Percentiles rank a stretch among this genome's conserved stretches.
Conservation (phyloP, 1,140 invertebrate genomes). For the Lasioglossum baleicum region DNA sequence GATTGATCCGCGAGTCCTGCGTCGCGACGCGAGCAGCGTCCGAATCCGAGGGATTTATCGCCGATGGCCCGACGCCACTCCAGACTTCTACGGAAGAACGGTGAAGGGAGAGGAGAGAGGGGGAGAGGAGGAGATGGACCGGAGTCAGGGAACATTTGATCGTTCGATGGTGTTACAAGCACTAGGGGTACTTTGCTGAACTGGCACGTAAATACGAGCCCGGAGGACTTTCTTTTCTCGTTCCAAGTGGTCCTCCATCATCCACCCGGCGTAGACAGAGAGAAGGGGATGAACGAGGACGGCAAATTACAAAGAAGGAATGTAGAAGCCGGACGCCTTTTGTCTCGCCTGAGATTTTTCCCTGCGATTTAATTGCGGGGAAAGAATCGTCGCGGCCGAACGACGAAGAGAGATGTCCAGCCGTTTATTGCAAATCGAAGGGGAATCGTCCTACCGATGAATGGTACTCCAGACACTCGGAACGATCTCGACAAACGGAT, state of each 20-base stretch:
- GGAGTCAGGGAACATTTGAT: slow-evolving; percentile 28
- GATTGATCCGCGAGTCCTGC: too few species aligned
- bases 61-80: too few species aligned
- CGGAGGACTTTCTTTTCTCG: slow-evolving; percentile 58
- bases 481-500: slow-evolving; percentile 51
- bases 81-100: too few species aligned
- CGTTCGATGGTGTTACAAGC: slow-evolving; percentile 35
- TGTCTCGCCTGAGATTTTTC: slow-evolving; percentile 52
- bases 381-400: slow-evolving; percentile 42
- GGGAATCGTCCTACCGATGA: slow-evolving; percentile 42
- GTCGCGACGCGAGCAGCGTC: too few species aligned
- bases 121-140: neutral
- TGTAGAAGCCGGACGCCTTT: slow-evolving; percentile 35
- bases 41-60: too few species aligned
- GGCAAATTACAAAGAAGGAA: slow-evolving; percentile 38
- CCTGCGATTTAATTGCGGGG: slow-evolving; percentile 59
- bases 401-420: slow-evolving; percentile 25
- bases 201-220: slow-evolving; percentile 48
- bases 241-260: slow-evolving; percentile 37
- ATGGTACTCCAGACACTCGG: slow-evolving; percentile 37
- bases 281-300: neutral
- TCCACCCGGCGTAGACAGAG: neutral
- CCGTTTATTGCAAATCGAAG: slow-evolving; percentile 59
- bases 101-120: too few species aligned
- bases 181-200: slow-evolving; percentile 30